Evolutionary conservation across 2,888 invertebrate species (phyloP).

Genomic region (Melieria crassipennis): DNA sequence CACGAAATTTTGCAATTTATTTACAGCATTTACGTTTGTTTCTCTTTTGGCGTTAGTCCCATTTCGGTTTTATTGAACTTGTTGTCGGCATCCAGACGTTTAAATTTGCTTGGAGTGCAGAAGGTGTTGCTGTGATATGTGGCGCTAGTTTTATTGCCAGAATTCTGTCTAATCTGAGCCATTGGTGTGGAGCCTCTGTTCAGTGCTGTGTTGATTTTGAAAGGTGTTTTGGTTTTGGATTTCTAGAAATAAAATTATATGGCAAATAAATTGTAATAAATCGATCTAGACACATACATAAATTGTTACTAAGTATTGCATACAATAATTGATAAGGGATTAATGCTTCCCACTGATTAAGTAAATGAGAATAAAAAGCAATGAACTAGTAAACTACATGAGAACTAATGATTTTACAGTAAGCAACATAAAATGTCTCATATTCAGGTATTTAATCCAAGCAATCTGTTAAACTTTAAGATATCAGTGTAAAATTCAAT

Average conservation of each 20-base stretch:
- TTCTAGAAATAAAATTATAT: background rate
- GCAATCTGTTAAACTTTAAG: too few species aligned
- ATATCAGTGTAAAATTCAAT: too few species aligned
- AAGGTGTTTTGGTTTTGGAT: constrained; percentile 19
- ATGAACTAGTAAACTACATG: too few species aligned
- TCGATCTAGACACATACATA: too few species aligned
- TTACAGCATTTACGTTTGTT: constrained; percentile 43
- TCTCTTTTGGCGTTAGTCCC: constrained; percentile 50
- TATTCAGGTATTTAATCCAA: too few species aligned
- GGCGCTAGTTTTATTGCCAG: constrained; percentile 16
- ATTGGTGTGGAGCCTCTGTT: constrained; percentile 17
- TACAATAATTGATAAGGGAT: too few species aligned
- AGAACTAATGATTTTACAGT: too few species aligned
- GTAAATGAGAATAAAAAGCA: too few species aligned
- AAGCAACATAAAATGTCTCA: too few species aligned
- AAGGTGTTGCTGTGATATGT: constrained; percentile 48
- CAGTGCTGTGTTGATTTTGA: constrained; percentile 24
- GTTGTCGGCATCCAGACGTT: constrained; percentile 34
- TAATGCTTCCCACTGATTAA: too few species aligned
- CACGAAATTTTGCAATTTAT: background rate
- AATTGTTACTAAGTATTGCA: too few species aligned
- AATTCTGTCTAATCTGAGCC: constrained; percentile 15
- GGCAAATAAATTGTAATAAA: too few species aligned
- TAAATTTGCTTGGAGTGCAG: constrained; percentile 51
- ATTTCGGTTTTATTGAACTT: constrained; percentile 51